Conservation (phyloP, 2,888 invertebrate species). For the Platycheirus albimanus region DNA sequence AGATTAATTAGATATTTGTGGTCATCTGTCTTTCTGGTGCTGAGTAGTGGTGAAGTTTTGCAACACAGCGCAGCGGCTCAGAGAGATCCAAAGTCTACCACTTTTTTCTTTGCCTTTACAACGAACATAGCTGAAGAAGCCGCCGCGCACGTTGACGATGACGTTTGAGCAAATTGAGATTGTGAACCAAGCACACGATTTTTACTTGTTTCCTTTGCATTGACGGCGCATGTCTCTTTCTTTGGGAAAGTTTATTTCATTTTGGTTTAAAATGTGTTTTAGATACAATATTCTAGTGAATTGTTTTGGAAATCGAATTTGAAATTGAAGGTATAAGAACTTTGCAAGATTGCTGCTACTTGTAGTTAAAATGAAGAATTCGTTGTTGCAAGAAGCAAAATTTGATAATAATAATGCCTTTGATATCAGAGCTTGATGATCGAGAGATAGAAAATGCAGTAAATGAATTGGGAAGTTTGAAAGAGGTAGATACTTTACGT, state of each 20-base stretch:
- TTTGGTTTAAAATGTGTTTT: too few species aligned
- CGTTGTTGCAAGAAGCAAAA: too few species aligned
- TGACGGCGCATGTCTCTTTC: slow-evolving; percentile 32
- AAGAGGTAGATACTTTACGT: too few species aligned
- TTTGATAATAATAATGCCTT: too few species aligned
- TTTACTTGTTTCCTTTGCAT: slow-evolving; percentile 23
- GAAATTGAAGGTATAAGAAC: too few species aligned
- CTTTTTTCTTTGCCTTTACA: not conserved
- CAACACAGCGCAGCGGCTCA: slow-evolving; percentile 13
- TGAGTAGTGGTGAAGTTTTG: slow-evolving; percentile 27
- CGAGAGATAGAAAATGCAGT: too few species aligned
- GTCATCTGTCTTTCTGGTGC: slow-evolving; percentile 62
- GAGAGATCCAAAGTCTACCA: not conserved
- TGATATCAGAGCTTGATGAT: too few species aligned
- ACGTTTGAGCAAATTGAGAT: slow-evolving; percentile 66
- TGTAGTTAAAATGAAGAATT: too few species aligned
- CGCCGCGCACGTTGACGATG: slow-evolving; percentile 24
- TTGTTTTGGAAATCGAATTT: too few species aligned
- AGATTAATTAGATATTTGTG: slow-evolving; percentile 74
- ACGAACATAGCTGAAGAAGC: slow-evolving; percentile 2
- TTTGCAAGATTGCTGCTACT: too few species aligned
- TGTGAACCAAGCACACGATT: slow-evolving; percentile 52
- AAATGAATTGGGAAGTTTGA: too few species aligned
- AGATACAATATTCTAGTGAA: too few species aligned
- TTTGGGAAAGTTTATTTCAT: slow-evolving; percentile 28